A percentile compares a stretch with the other conserved stretches of the same genome.
These are phyloP conservation scores for Falco punctatus DNA, from an alignment of 2,113 vertebrate species.

Conservation along the genomic window DNA sequence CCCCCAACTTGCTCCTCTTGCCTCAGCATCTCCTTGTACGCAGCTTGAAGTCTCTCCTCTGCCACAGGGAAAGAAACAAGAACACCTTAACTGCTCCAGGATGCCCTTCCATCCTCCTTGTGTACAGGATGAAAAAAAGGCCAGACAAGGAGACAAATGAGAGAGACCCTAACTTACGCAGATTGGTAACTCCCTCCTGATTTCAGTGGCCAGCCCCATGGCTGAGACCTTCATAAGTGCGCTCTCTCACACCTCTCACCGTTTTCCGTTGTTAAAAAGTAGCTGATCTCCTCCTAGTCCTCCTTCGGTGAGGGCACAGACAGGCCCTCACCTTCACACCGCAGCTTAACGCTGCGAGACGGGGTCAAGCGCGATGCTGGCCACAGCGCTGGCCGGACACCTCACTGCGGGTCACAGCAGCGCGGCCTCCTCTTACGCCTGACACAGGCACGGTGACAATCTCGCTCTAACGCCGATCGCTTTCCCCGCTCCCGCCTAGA, in stretches of 20 bases:
- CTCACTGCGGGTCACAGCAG: fast-evolving
- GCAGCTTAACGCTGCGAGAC: fast-evolving
- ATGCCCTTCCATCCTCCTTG: not conserved
- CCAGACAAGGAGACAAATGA: not conserved
- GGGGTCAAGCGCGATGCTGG: fast-evolving
- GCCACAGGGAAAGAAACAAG: not conserved
- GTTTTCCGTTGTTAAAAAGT: not conserved
- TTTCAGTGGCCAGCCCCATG: not conserved
- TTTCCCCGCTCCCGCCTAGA: not conserved
- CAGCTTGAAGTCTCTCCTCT: not conserved
- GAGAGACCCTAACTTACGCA: not conserved
- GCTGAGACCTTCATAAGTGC: fast-evolving
- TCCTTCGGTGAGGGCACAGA: not conserved
- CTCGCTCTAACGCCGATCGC: fast-evolving
- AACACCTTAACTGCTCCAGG: not conserved
- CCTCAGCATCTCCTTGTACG: not conserved
- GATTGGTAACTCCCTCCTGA: not conserved
- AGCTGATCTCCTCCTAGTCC: not conserved
- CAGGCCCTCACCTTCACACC: fast-evolving
- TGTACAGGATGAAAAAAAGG: not conserved
- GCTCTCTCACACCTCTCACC: not conserved
- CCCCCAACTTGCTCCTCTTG: not conserved
- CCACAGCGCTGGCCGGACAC: not conserved
- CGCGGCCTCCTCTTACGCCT: too few species aligned
- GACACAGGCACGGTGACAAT: too few species aligned